A percentile compares a stretch with the other conserved stretches of the same genome.
These are phyloP conservation scores for Catocala fraxini DNA, from an alignment of 2,888 invertebrate species.

Conservation along the genomic window DNA sequence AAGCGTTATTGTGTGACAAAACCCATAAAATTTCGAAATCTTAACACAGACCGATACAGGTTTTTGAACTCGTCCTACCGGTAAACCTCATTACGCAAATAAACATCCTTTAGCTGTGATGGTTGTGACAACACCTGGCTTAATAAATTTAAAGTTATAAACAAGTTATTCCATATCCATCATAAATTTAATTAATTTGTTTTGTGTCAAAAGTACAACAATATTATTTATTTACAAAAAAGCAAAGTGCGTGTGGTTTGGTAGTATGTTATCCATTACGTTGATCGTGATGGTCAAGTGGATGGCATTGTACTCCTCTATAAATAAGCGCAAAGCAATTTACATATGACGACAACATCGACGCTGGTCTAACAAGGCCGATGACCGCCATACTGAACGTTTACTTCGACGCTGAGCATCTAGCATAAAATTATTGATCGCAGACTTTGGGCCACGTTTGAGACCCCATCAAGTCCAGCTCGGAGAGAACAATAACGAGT, in stretches of 20 bases:
- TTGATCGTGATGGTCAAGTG: constrained; percentile 37
- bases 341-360: constrained; percentile 68
- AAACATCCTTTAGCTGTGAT: too few species aligned
- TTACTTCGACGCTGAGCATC: constrained; percentile 57
- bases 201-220: background rate
- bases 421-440: constrained; percentile 60
- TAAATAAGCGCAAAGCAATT: constrained; percentile 71
- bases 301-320: constrained; percentile 59
- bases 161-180: too few species aligned
- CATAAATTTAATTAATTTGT: too few species aligned
- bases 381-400: constrained; percentile 70
- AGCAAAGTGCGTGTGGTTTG: constrained; percentile 8
- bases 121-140: too few species aligned
- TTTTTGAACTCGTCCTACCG: too few species aligned
- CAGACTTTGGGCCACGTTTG: constrained; percentile 23
- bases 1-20: too few species aligned
- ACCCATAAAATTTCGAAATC: too few species aligned
- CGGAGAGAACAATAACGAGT: too few species aligned
- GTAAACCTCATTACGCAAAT: too few species aligned
- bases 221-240: background rate
- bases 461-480: too few species aligned
- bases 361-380: constrained; percentile 67
- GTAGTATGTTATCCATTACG: constrained; percentile 23
- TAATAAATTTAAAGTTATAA: too few species aligned
- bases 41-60: too few species aligned